Evolutionary conservation across 2,797 vertebrate genomes (phyloP).

Genomic region (Scolopax rusticola): DNA sequence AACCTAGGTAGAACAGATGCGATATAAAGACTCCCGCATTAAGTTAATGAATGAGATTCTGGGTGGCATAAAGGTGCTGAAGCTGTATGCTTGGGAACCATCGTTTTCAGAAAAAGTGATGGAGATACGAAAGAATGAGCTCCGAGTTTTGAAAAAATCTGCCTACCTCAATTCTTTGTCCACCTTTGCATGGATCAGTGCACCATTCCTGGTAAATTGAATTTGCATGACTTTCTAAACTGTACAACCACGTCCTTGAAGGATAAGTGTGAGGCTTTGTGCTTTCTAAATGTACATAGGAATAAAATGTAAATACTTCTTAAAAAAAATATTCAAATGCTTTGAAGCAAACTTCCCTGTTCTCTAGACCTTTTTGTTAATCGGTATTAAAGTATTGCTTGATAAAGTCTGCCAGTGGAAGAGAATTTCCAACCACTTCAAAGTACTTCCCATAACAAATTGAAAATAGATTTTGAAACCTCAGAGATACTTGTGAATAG

Average conservation of each 20-base stretch:
- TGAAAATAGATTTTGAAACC: conserved; percentile 27
- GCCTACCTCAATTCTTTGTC: conserved; percentile 90
- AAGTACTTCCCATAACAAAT: conserved; percentile 37
- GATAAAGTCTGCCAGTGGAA: conserved; percentile 19
- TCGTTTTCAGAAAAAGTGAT: conserved; percentile 90
- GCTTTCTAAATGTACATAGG: neutral
- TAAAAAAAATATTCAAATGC: neutral
- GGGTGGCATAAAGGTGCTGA: conserved; percentile 95
- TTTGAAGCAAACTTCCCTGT: conserved; percentile 5
- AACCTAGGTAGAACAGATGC: conserved; percentile 91
- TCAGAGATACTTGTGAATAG: neutral
- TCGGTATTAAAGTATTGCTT: neutral
- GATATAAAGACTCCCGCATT: conserved; percentile 91
- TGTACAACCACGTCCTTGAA: neutral
- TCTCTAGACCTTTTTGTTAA: conserved; percentile 15
- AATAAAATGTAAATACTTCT: neutral
- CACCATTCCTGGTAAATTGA: conserved; percentile 89
- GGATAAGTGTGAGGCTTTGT: neutral
- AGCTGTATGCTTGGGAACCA: conserved; percentile 96
- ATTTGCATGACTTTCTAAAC: neutral
- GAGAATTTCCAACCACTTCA: conserved; percentile 31
- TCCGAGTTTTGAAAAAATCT: conserved; percentile 85
- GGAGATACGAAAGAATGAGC: conserved; percentile 89
- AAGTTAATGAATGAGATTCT: conserved; percentile 97
- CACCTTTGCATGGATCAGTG: conserved; percentile 90